phyloP scores from a whole-genome alignment of 2,797 vertebrate species.

The Dryobates pubescens region DNA sequence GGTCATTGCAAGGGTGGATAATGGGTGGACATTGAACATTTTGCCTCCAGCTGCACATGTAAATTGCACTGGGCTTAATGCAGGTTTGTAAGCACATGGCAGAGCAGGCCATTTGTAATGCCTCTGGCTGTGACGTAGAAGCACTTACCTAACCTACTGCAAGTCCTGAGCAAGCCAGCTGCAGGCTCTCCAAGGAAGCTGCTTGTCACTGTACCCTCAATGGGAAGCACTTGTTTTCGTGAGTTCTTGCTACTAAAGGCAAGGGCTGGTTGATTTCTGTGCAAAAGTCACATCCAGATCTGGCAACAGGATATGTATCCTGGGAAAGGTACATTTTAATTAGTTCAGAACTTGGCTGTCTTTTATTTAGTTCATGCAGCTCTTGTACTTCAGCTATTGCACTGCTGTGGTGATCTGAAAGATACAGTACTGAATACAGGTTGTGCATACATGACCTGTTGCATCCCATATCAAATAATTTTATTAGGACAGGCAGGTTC shows the following conservation, averaged over 20 bases:
- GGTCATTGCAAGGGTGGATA: background rate
- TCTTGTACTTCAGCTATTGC: background rate
- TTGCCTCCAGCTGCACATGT: background rate
- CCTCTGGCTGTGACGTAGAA: background rate
- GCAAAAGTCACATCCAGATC: background rate
- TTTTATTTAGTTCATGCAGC: background rate
- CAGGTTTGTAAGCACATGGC: background rate
- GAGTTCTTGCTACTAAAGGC: background rate
- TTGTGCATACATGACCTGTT: background rate
- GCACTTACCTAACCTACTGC: conserved; percentile 23
- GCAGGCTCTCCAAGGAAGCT: background rate
- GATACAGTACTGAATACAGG: background rate
- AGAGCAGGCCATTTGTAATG: background rate
- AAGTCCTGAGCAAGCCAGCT: conserved; percentile 21
- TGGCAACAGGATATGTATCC: background rate
- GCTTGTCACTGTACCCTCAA: background rate
- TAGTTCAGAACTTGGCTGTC: background rate
- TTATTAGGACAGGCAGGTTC: background rate
- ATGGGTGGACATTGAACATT: background rate
- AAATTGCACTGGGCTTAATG: background rate
- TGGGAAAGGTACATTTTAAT: background rate
- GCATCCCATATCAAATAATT: background rate
- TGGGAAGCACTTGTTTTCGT: background rate
- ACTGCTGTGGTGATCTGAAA: background rate
- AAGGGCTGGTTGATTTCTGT: background rate